Base-by-base conservation (phyloP, 2,797 vertebrate genomes). In the Oryzias dopingdopingensis region DNA sequence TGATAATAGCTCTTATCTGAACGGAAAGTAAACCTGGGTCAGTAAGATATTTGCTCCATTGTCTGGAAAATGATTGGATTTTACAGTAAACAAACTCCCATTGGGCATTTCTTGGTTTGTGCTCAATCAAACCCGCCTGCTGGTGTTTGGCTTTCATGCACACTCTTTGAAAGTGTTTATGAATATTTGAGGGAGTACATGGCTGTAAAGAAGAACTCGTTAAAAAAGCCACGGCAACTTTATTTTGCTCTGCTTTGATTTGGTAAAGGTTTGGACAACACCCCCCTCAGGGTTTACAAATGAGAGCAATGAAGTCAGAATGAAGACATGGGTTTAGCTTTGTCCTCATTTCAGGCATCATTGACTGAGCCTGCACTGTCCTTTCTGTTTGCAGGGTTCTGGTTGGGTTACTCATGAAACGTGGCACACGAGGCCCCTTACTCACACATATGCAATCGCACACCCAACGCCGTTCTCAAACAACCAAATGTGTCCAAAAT, bases 341-440 rank as follows among this genome's bases (percentile, higher is more conserved):
- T 50, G 67, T 72, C 74, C 74, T 66, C 68, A 76, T 85, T 83
- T 76, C 75, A 84, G 71, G 83, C 76, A 81, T 80, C 74, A 80
- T 77, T 80, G 75, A 64, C 72, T 73, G 77, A 59, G 85, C 78
- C 83, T 80, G 79, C 32, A 83, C 65, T 56, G 61, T 52, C 0
- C 45, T 75, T 70, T 65, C 60, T 58, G 32, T 14, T 18, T 68
- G 65, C 64, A 80, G 74, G 63, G 82, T 22, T 22, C 76, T 18
- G 18, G 70, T 43, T 0, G 43, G 74, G 79, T 84, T 57, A 56
- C 69, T 85, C 86, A 87, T 85, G 79, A 79, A 85, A 78, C 80
- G 60, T 59, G 32, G 59, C 65, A 40, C 56, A 44, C 29, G 26
- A 74, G 76, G 67, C 53, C 56, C 73, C 59, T 82, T 72, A 75